Evolutionary conservation across 1,140 invertebrate species (phyloP), one percentile per base, ranked within the genome.

Genomic region (Globodera rostochiensis): DNA sequence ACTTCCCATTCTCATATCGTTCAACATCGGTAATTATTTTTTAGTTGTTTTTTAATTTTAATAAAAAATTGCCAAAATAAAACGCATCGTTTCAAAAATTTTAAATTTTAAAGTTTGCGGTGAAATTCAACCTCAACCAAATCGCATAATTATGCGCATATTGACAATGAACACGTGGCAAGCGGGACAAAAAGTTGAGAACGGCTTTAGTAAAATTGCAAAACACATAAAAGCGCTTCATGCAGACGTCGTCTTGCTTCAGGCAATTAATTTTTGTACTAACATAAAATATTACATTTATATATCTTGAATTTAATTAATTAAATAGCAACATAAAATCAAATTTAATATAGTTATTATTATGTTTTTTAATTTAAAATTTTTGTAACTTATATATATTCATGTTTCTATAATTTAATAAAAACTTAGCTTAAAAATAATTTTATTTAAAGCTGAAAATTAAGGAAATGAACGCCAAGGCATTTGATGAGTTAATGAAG

Each of bases 91-190:
- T 36, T 36, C 11, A 60, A 15, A 15, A 15, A 15, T 60, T 64
- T 15, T 64, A 15, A 13, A 3, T 64, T 64, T 64, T 64, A 64
- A 53, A 64, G 57, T 64, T 19, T 19, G 57, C 57, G 57, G 57
- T 19, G 57, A 64, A 64, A n/a, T 64, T 73, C 71, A n/a, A 64
- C 13, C 11, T 36, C 6, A 6, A 71, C 25, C 69, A 36, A 71
- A 13, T 71, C 46, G 69, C 7, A 47, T 71, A 36, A 36, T 15
- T 47, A 25, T 76, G 57, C 80, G 82, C 66, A 60, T 80, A 9
- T 76, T 83, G 81, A 83, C 82, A 21, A 82, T 83, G 47, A 83
- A 83, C 71, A 79, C 73, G 15, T 83, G 82, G 82, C 64, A 77
- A 6, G 21, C 81, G 5, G 82, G 82, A 4, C 66, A 9, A n/a